A percentile compares a stretch with the other conserved stretches of the same genome.
phyloP scores from a whole-genome alignment of 2,888 invertebrate species.

The Mesopsocus fuscifrons region DNA sequence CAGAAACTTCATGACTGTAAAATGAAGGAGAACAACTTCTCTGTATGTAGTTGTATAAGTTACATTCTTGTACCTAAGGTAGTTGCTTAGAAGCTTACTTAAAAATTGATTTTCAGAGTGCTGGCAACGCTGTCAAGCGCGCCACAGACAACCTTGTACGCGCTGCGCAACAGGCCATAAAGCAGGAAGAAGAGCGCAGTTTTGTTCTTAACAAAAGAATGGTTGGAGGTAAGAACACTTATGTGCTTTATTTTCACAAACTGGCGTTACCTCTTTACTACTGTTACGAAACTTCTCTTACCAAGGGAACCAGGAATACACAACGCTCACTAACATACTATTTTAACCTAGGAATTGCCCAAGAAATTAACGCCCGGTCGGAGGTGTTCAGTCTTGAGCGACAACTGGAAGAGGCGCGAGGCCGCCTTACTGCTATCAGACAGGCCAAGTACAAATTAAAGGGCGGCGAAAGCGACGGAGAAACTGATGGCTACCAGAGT shows the following conservation, averaged over 20 bases:
- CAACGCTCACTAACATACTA: too few species aligned
- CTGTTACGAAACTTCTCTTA: too few species aligned
- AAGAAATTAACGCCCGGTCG: conserved; percentile 78
- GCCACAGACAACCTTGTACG: conserved; percentile 94
- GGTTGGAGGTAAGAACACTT: conserved; percentile 55
- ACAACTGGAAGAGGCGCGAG: conserved; percentile 81
- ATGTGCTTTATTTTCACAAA: too few species aligned
- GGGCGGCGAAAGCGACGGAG: conserved; percentile 33
- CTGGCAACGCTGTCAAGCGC: conserved; percentile 91
- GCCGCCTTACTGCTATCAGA: conserved; percentile 73
- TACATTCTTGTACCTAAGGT: too few species aligned
- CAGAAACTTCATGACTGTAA: too few species aligned
- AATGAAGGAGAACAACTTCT: too few species aligned
- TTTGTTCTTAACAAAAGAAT: conserved; percentile 77
- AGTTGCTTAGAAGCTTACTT: too few species aligned
- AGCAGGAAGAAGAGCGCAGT: conserved; percentile 78
- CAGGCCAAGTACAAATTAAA: conserved; percentile 77
- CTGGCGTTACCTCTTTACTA: too few species aligned
- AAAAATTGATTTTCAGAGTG: conserved; percentile 51
- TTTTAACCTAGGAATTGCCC: conserved; percentile 63
- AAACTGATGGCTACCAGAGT: conserved; percentile 20
- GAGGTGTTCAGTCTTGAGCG: conserved; percentile 87
- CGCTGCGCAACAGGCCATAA: conserved; percentile 83
- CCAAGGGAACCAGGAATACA: too few species aligned
- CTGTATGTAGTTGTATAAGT: too few species aligned